These are phyloP conservation scores for Anomalospiza imberbis DNA, from an alignment of 2,797 vertebrate genomes.

Conservation along the genomic window DNA sequence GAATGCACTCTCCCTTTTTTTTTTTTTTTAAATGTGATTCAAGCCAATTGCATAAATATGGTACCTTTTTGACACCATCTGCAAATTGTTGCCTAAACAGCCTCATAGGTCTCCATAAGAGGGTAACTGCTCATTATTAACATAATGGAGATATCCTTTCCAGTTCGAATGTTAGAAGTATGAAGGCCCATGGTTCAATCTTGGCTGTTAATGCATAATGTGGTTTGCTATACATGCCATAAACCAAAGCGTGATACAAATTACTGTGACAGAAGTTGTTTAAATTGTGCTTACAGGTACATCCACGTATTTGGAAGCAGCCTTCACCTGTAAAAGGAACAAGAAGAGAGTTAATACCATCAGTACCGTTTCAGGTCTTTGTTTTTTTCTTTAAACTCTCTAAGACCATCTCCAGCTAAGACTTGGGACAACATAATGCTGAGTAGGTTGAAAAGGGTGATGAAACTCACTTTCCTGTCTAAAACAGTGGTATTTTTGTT, in stretches of 20 bases:
- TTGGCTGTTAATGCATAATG: background rate
- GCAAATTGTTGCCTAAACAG: conserved; percentile 55
- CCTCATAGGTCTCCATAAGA: conserved; percentile 10
- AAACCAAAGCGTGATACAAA: conserved; percentile 22
- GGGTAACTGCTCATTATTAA: conserved; percentile 52
- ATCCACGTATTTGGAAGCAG: conserved; percentile 98
- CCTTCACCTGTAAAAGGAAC: conserved; percentile 90
- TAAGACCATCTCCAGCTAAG: conserved; percentile 6
- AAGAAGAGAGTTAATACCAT: conserved; percentile 41
- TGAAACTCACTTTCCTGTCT: background rate
- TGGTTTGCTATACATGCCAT: conserved; percentile 26
- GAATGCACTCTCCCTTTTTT: conserved; percentile 49
- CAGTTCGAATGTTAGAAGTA: conserved; percentile 41
- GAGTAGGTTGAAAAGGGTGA: conserved; percentile 6
- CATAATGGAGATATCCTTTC: background rate
- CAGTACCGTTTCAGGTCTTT: background rate
- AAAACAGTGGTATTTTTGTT: conserved; percentile 34
- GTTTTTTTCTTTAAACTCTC: background rate
- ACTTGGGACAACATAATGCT: background rate
- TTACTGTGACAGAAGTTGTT: conserved; percentile 56
- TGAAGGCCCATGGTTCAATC: background rate
- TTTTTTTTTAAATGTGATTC: conserved; percentile 17
- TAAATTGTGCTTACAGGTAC: conserved; percentile 92
- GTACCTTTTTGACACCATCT: conserved; percentile 61
- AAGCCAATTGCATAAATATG: conserved; percentile 63